These are phyloP conservation scores for Archips xylosteana DNA, from an alignment of 2,888 invertebrate species.

Conservation along the genomic window DNA sequence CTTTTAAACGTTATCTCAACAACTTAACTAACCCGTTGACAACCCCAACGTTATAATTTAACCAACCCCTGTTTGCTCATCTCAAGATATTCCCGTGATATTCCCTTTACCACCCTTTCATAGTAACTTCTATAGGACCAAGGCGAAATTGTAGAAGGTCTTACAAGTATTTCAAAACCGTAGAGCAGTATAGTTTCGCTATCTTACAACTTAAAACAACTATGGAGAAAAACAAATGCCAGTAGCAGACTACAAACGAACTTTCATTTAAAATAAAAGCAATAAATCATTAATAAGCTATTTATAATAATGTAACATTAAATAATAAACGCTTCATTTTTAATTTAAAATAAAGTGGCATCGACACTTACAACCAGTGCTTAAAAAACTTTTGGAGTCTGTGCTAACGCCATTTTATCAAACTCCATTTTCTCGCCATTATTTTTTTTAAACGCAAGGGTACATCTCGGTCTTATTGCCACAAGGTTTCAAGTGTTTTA, in stretches of 20 bases:
- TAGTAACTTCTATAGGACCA: conserved; percentile 40
- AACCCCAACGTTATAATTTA: conserved; percentile 71
- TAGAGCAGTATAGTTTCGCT: neutral
- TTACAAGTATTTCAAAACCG: conserved; percentile 34
- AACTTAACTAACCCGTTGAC: conserved; percentile 72
- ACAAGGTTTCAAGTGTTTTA: conserved; percentile 54
- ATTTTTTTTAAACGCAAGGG: neutral
- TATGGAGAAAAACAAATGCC: too few relatives aligned
- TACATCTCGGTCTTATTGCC: conserved; percentile 48
- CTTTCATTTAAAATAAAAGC: too few relatives aligned
- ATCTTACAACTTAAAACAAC: neutral
- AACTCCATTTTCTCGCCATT: neutral
- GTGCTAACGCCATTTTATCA: neutral
- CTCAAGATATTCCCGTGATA: conserved; percentile 67
- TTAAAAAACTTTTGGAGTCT: too few relatives aligned
- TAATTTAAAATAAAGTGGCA: neutral
- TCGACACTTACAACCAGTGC: neutral
- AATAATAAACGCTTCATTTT: too few relatives aligned
- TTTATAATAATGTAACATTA: too few relatives aligned
- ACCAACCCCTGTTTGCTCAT: conserved; percentile 68
- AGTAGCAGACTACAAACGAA: too few relatives aligned
- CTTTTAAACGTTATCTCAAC: conserved; percentile 47
- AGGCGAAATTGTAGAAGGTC: conserved; percentile 1
- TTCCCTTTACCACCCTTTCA: conserved; percentile 65
- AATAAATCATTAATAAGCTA: too few relatives aligned